Percentiles rank a stretch among this genome's conserved stretches.
phyloP scores from a whole-genome alignment of 1,140 invertebrate genomes.

The Dermatophagoides farinae region DNA sequence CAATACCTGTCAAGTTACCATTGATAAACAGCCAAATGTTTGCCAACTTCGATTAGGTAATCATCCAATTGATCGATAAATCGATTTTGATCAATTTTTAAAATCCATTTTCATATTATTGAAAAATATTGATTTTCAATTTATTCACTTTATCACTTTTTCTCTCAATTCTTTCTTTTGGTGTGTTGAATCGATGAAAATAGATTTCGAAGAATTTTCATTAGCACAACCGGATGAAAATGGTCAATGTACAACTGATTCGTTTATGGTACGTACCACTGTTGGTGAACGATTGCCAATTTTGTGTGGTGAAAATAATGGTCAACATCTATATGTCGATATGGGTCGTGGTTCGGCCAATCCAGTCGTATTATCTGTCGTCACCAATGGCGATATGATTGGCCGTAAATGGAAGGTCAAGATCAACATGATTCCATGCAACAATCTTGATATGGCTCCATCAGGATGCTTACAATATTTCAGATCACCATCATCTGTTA shows the following conservation, averaged over 20 bases:
- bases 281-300: constrained; percentile 41
- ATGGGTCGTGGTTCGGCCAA: constrained; percentile 40
- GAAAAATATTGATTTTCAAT: not conserved
- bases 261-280: constrained; percentile 42
- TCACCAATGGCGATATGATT: constrained; percentile 35
- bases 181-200: not conserved
- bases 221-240: constrained; percentile 47
- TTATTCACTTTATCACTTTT: too few relatives aligned
- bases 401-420: constrained; percentile 52
- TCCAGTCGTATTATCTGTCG: constrained; percentile 44
- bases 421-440: constrained; percentile 48
- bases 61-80: not conserved
- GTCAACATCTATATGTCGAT: constrained; percentile 63
- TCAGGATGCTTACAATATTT: constrained; percentile 21
- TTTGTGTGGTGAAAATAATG: constrained; percentile 57
- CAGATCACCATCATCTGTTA: constrained; percentile 17
- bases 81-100: too few relatives aligned
- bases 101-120: too few relatives aligned
- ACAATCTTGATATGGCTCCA: constrained; percentile 32
- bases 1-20: constrained; percentile 42
- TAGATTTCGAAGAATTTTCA: constrained; percentile 47
- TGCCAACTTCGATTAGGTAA: constrained; percentile 46
- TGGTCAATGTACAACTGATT: constrained; percentile 46
- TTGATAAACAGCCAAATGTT: constrained; percentile 40
- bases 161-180: too few relatives aligned